These are phyloP conservation scores for Parapsyche elsis DNA, from an alignment of 1,140 invertebrate species.

Conservation along the genomic window DNA sequence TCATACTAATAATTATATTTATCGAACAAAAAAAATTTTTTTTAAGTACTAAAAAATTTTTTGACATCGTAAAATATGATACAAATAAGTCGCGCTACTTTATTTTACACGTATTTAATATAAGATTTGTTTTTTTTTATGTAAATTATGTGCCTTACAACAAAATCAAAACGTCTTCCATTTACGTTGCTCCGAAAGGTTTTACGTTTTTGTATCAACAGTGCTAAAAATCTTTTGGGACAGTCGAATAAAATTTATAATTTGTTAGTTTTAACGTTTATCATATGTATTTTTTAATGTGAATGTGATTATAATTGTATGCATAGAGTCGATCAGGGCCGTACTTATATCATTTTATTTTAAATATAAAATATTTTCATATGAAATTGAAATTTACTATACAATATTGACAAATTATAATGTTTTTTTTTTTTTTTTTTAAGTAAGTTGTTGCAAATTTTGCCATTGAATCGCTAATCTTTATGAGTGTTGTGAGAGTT, in stretches of 20 bases:
- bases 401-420: too few species aligned
- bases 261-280: background rate
- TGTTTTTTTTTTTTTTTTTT: background rate
- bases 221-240: too few species aligned
- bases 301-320: background rate
- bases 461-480: background rate
- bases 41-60: background rate
- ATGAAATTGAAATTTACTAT: too few species aligned
- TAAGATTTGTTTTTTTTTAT: background rate
- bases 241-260: too few species aligned
- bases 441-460: background rate
- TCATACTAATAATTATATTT: background rate
- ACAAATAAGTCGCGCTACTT: background rate
- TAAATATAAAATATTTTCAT: background rate
- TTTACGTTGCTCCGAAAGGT: background rate
- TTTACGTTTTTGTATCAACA: too few species aligned
- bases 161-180: conserved; percentile 36
- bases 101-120: background rate
- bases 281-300: background rate
- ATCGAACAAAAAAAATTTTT: background rate
- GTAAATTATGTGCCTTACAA: conserved; percentile 33
- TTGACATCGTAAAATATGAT: background rate
- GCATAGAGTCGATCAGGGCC: background rate
- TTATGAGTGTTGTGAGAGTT: conserved; percentile 16
- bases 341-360: background rate